phyloP scores from a whole-genome alignment of 2,888 invertebrate genomes.

The Didymodactylos carnosus region DNA sequence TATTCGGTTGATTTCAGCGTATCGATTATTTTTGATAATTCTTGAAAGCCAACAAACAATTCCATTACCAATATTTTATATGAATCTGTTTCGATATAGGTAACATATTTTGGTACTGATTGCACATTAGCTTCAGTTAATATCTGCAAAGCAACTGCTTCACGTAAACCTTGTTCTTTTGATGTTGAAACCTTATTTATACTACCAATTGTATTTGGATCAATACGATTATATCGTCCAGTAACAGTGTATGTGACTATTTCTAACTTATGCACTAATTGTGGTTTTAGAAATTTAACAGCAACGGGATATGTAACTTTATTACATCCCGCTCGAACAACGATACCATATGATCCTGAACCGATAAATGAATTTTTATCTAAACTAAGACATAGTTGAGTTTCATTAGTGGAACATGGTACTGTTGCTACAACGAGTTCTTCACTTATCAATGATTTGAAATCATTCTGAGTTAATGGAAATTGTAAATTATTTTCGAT shows the following conservation, averaged over 20 bases:
- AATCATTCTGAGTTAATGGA: too few relatives aligned
- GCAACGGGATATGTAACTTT: neutral
- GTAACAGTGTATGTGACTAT: neutral
- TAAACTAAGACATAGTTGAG: neutral
- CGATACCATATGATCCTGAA: neutral
- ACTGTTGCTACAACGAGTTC: too few relatives aligned
- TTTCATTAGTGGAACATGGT: neutral
- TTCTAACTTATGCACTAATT: neutral
- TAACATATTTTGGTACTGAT: neutral
- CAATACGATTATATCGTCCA: neutral
- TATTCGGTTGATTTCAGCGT: neutral
- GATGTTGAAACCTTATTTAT: neutral
- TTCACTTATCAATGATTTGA: too few relatives aligned
- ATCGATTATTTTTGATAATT: neutral
- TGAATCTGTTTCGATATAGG: neutral
- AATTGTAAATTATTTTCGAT: too few relatives aligned
- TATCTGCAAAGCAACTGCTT: neutral
- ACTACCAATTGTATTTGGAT: neutral
- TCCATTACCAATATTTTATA: neutral
- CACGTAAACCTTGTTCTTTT: neutral
- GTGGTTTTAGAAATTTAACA: neutral
- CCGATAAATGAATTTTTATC: neutral
- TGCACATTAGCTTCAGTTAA: neutral
- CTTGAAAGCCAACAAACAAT: neutral
- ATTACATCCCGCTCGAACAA: neutral